These are phyloP conservation scores for Oreonectes daqikongensis DNA, from an alignment of 2,797 vertebrate genomes.

Conservation along the genomic window DNA sequence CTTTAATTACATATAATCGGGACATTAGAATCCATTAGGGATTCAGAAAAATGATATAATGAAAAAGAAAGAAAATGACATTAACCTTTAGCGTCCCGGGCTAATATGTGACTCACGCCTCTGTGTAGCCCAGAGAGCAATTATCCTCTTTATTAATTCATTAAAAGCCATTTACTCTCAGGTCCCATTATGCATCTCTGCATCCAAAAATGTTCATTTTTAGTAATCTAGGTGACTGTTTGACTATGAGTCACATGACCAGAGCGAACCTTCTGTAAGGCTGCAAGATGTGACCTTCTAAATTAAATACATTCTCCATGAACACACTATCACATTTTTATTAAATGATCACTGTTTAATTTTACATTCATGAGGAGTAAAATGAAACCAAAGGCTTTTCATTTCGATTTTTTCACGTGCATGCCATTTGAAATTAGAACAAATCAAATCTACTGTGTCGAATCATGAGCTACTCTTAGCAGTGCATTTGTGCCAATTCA, in stretches of 20 bases:
- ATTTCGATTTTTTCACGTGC: not conserved
- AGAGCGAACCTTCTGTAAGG: not conserved
- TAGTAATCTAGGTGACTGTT: conserved; percentile 3
- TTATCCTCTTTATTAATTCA: conserved; percentile 57
- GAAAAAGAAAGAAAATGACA: conserved; percentile 51
- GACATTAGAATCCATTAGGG: too few species aligned
- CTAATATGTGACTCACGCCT: conserved; percentile 44
- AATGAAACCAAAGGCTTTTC: not conserved
- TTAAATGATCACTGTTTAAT: conserved; percentile 11
- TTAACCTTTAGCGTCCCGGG: conserved; percentile 56
- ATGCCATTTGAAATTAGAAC: not conserved
- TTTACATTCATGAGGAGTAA: not conserved
- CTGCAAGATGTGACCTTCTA: conserved; percentile 3
- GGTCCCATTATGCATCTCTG: conserved; percentile 25
- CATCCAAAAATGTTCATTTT: conserved; percentile 10
- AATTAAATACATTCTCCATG: not conserved
- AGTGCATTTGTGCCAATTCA: conserved; percentile 3
- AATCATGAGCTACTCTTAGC: not conserved
- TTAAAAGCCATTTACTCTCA: conserved; percentile 45
- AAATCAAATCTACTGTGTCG: not conserved
- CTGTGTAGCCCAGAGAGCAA: conserved; percentile 51
- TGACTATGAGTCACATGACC: not conserved
- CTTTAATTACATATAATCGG: conserved; percentile 49
- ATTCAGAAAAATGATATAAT: conserved; percentile 49
- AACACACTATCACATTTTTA: not conserved